phyloP scores from a whole-genome alignment of 2,888 invertebrate species.

The Lamellibrachia satsuma region DNA sequence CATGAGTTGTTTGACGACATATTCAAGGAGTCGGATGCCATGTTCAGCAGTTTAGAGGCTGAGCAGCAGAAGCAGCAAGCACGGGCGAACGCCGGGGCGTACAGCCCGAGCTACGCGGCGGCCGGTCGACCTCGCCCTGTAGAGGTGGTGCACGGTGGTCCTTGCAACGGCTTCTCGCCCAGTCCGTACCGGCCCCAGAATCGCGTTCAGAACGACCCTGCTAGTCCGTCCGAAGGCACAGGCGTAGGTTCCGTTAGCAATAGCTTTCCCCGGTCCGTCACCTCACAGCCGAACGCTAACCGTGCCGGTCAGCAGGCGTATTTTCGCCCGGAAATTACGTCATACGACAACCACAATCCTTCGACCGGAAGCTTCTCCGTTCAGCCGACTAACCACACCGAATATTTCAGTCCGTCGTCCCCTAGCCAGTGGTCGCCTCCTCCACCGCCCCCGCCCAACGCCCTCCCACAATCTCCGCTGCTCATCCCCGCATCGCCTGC shows the following conservation, averaged over 20 bases:
- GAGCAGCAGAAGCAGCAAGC: background rate
- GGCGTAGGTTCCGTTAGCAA: background rate
- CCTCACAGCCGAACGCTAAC: background rate
- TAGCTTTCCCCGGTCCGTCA: background rate
- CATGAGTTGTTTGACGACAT: constrained; percentile 33
- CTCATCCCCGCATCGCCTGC: background rate
- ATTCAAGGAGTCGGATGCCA: constrained; percentile 20
- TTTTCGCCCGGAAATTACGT: background rate
- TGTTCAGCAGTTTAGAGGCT: background rate
- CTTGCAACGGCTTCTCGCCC: background rate
- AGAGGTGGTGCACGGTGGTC: background rate
- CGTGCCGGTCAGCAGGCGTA: background rate
- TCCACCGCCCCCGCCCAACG: background rate
- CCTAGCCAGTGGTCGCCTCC: constrained; percentile 17
- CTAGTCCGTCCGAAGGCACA: background rate
- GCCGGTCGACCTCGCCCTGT: background rate
- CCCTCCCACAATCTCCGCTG: background rate
- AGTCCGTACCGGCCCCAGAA: background rate
- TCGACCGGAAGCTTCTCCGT: background rate
- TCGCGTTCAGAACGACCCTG: background rate
- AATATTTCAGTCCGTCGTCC: background rate
- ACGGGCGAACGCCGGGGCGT: background rate
- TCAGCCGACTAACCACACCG: background rate
- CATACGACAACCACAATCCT: background rate
- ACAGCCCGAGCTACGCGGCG: constrained; percentile 6